Base-by-base conservation (phyloP, 1,140 invertebrate genomes). In the Potamilus streckersoni region DNA sequence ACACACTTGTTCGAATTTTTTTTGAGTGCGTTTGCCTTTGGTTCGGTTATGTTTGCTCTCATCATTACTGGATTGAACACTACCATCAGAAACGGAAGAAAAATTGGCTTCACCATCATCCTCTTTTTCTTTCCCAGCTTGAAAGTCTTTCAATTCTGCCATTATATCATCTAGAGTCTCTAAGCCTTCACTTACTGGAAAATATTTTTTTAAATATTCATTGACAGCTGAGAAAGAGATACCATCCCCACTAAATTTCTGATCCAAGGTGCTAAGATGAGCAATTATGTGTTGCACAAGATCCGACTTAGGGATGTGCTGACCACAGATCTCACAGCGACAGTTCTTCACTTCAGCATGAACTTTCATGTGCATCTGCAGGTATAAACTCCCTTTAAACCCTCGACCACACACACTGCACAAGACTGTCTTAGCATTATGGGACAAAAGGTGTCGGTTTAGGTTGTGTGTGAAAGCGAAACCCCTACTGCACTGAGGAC, bases 391-490 rank as follows among this genome's bases (percentile, higher is more conserved):
- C 56, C 69, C 73, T 27, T 74, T 74, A 59, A 74, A 74, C 6
- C 27, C 27, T 62, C 73, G 27, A 20, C 56, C 20, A 69, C 73
- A 74, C 8, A 74, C 23, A 62, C n/a, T 55, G 38, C 73, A 74
- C 20, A n/a, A 13, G 31, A 62, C 62, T 27, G 64, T 55, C 38
- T 69, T 74, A 2, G 64, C 58, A 69, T 68, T 74, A 20, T 74
- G 73, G 19, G 65, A 74, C 64, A 74, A 69, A 61, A 68, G 67
- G 59, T 74, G 73, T 14, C 73, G 64, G 27, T 74, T 74, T 20
- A 74, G 23, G 38, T 74, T 67, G 20, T 74, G 73, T 17, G 31
- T n/a, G 14, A 61, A 66, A 6, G 58, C 12, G 57, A 74, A 74
- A 2, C 31, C n/a, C 23, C 73, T n/a, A 38, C 12, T n/a, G 59